phyloP scores from a whole-genome alignment of 2,888 invertebrate species.

The Holacanthella duospinosa region DNA sequence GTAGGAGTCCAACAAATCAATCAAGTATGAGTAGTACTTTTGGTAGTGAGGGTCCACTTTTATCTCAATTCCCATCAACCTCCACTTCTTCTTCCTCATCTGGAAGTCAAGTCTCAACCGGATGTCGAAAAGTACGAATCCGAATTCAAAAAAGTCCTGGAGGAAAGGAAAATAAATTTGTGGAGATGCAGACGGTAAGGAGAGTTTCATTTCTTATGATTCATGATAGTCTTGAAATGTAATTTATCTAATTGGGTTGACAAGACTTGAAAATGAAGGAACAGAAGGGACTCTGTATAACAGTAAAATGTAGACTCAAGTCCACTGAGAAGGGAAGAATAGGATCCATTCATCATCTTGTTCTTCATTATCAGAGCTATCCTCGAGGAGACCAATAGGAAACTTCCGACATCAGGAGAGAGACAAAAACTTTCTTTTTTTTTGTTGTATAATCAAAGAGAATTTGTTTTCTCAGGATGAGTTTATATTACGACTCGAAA shows the following conservation, averaged over 20 bases:
- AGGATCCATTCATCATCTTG: too few species aligned
- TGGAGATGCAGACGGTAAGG: conserved; percentile 29
- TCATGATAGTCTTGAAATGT: background rate
- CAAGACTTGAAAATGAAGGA: too few species aligned
- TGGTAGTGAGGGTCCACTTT: background rate
- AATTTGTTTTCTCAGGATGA: too few species aligned
- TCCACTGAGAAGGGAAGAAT: too few species aligned
- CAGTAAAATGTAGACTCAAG: too few species aligned
- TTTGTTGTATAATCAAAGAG: too few species aligned
- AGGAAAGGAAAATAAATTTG: conserved; percentile 26
- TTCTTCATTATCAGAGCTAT: too few species aligned
- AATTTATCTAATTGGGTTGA: background rate
- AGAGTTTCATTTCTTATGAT: background rate
- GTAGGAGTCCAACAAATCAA: background rate
- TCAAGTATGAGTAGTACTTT: background rate
- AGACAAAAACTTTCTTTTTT: too few species aligned
- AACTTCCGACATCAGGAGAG: too few species aligned
- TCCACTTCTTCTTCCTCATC: background rate
- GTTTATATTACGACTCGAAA: too few species aligned
- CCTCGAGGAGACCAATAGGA: too few species aligned
- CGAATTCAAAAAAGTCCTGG: conserved; percentile 33
- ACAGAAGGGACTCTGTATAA: too few species aligned
- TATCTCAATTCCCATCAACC: background rate
- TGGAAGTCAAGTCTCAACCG: background rate
- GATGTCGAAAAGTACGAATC: conserved; percentile 31